phyloP scores from a whole-genome alignment of 1,140 invertebrate genomes.

The Drosophila mauritiana region DNA sequence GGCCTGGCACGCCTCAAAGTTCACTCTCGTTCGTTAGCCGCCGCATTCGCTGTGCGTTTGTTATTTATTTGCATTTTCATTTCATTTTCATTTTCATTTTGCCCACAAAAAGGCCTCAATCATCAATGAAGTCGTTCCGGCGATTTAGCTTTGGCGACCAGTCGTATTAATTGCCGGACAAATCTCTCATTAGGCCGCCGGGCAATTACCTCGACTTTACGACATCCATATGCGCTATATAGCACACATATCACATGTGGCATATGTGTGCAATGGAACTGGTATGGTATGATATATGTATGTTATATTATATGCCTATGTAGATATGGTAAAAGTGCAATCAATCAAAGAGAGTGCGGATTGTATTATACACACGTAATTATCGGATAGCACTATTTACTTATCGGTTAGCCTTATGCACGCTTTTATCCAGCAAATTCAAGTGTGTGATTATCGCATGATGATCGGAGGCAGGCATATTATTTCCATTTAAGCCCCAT shows the following conservation, averaged over 20 bases:
- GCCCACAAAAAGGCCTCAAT: constrained; percentile 18
- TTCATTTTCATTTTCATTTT: not conserved
- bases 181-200: constrained; percentile 46
- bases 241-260: not conserved
- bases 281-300: not conserved
- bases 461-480: not conserved
- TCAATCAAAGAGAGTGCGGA: constrained; percentile 14
- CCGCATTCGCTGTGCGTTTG: constrained; percentile 6
- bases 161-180: constrained; percentile 44
- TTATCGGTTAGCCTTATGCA: not conserved
- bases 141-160: constrained; percentile 25
- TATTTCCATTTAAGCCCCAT: constrained; percentile 4
- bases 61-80: not conserved
- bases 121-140: constrained; percentile 10
- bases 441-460: not conserved
- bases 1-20: constrained; percentile 24
- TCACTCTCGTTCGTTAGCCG: constrained; percentile 32
- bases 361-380: constrained; percentile 5
- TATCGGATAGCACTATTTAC: constrained; percentile 1
- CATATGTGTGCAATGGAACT: not conserved
- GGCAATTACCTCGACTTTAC: constrained; percentile 48
- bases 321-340: constrained; percentile 1
- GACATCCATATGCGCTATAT: constrained; percentile 8
- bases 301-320: not conserved
- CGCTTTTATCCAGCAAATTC: constrained; percentile 5